Evolutionary conservation across 1,140 invertebrate genomes (phyloP).

Genomic region (Xylocopa sonorina): DNA sequence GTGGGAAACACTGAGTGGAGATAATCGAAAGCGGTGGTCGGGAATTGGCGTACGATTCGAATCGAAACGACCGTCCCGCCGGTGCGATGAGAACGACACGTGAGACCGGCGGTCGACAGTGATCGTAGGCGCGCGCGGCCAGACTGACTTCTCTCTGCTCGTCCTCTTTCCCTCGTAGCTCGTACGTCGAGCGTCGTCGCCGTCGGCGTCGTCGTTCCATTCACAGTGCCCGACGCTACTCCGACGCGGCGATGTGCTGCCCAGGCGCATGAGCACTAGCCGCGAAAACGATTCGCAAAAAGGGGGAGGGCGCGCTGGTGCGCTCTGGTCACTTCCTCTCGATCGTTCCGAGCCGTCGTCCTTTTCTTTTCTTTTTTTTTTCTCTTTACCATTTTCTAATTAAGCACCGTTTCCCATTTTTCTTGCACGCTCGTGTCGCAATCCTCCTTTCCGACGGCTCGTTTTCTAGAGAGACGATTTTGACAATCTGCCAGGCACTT

Average conservation of each 20-base stretch:
- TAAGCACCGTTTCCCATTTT: too few relatives aligned
- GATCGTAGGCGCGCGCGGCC: constrained; percentile 73
- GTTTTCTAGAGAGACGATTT: too few relatives aligned
- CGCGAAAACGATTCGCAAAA: constrained; percentile 30
- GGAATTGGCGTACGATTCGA: background rate
- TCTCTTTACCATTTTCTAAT: too few relatives aligned
- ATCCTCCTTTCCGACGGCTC: too few relatives aligned
- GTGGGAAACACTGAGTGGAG: background rate
- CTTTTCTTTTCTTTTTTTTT: background rate
- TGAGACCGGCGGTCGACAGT: constrained; percentile 65
- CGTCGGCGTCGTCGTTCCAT: constrained; percentile 57
- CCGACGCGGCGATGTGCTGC: constrained; percentile 39
- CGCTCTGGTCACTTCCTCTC: background rate
- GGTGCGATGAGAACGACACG: constrained; percentile 18
- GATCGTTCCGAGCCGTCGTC: background rate
- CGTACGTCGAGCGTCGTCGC: constrained; percentile 50
- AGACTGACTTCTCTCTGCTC: constrained; percentile 68
- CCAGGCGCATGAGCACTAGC: constrained; percentile 56
- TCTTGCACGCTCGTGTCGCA: too few relatives aligned
- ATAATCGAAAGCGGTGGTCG: too few relatives aligned
- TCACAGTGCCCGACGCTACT: constrained; percentile 46
- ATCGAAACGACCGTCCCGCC: constrained; percentile 33
- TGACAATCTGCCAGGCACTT: too few relatives aligned
- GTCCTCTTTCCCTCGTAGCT: constrained; percentile 54
- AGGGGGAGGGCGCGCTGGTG: constrained; percentile 24